A percentile compares a stretch with the other conserved stretches of the same genome.
phyloP scores from a whole-genome alignment of 2,797 vertebrate species.

The Notamacropus eugenii region DNA sequence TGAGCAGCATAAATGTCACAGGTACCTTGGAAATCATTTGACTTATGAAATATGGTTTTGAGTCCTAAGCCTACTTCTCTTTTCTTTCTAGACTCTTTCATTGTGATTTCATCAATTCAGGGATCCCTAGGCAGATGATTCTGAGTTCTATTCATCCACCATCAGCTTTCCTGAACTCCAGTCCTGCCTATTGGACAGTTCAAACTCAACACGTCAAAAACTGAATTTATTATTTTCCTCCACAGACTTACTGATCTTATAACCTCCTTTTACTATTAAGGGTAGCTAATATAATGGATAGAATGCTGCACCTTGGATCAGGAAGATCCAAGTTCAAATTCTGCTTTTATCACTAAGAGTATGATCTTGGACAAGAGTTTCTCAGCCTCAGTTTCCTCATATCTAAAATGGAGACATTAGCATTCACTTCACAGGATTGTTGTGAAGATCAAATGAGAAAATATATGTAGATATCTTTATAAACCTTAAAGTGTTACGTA shows the following conservation, averaged over 20 bases:
- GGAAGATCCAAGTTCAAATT: neutral
- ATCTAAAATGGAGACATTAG: neutral
- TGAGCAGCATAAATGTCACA: conserved; percentile 84
- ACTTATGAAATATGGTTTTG: conserved; percentile 52
- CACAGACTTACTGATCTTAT: neutral
- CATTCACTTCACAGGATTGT: neutral
- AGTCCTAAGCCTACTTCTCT: conserved; percentile 9
- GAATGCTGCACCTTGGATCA: neutral
- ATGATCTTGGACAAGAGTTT: neutral
- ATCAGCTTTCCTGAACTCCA: neutral
- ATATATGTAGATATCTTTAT: neutral
- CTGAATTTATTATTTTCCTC: neutral
- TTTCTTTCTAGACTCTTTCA: neutral
- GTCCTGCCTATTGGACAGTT: neutral
- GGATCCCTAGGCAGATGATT: neutral
- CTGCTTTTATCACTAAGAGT: neutral
- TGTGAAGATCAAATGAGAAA: neutral
- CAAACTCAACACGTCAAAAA: neutral
- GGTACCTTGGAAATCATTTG: conserved; percentile 79
- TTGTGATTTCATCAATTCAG: neutral
- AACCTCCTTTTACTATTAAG: neutral
- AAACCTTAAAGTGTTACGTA: neutral
- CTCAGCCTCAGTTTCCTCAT: neutral
- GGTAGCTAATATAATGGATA: neutral
- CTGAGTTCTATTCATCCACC: neutral